Conservation (phyloP, 2,888 invertebrate genomes). For the Tachina fera region DNA sequence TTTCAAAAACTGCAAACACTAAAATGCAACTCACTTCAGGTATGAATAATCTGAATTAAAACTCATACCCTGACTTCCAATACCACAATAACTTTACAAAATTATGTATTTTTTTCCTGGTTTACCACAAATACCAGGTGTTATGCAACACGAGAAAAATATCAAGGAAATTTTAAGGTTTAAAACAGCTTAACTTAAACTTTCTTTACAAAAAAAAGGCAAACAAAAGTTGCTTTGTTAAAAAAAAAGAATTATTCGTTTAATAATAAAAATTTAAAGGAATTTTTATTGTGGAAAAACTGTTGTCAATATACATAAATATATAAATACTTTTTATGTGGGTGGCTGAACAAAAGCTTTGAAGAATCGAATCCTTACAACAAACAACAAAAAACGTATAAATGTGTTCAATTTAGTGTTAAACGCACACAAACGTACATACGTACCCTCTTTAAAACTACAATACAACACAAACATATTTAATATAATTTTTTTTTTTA, state of each 20-base stretch:
- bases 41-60: constrained; percentile 25
- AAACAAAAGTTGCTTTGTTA: constrained; percentile 10
- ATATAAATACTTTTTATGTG: not conserved
- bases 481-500: not conserved
- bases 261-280: constrained; percentile 64
- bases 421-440: constrained; percentile 14
- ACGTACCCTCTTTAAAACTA: no score
- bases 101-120: constrained; percentile 15
- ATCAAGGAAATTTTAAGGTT: constrained; percentile 17
- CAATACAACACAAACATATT: not conserved
- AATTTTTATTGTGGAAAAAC: constrained; percentile 67
- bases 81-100: constrained; percentile 2
- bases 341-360: constrained; percentile 31
- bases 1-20: not conserved
- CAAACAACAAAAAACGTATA: constrained; percentile 21
- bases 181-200: constrained; percentile 24
- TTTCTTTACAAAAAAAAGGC: not conserved
- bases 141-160: constrained; percentile 7
- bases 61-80: not conserved
- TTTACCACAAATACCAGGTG: constrained; percentile 65
- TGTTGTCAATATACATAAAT: not conserved
- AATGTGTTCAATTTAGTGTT: constrained; percentile 69
- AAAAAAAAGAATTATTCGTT: constrained; percentile 3
- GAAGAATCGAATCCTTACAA: constrained; percentile 47
- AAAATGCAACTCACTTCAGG: not conserved